Conservation (phyloP, 2,113 vertebrate species). For the Eolophus roseicapilla region DNA sequence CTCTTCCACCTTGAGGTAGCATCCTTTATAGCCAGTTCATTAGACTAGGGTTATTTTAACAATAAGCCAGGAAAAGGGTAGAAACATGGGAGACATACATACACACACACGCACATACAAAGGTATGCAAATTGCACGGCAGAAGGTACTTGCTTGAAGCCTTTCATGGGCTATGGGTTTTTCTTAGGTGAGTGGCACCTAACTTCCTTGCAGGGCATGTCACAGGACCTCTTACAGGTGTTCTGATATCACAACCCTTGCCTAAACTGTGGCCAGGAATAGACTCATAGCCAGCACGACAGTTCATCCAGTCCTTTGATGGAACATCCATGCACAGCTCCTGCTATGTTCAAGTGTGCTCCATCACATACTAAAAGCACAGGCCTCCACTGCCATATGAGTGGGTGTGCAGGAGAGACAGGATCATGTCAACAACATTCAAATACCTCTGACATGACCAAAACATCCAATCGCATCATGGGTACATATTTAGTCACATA, state of each 20-base stretch:
- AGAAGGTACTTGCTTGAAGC: neutral
- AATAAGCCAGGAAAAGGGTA: neutral
- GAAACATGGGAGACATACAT: neutral
- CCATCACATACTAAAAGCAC: neutral
- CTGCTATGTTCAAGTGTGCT: neutral
- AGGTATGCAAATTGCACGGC: neutral
- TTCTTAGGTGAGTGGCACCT: neutral
- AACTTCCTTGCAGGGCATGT: neutral
- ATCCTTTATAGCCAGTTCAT: neutral
- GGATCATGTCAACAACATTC: neutral
- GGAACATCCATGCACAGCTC: neutral
- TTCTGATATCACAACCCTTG: neutral
- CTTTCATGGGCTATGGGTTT: neutral
- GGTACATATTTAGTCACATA: neutral
- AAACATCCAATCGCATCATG: fast-evolving
- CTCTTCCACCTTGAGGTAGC: neutral
- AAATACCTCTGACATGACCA: neutral
- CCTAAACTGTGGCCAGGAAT: neutral
- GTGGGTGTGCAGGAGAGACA: neutral
- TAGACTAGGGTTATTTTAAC: neutral
- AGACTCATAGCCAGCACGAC: neutral
- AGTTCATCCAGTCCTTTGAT: neutral
- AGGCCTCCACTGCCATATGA: neutral
- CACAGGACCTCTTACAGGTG: neutral
- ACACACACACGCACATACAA: neutral